phyloP scores from a whole-genome alignment of 2,888 invertebrate genomes.

The Drosophila koepferae region DNA sequence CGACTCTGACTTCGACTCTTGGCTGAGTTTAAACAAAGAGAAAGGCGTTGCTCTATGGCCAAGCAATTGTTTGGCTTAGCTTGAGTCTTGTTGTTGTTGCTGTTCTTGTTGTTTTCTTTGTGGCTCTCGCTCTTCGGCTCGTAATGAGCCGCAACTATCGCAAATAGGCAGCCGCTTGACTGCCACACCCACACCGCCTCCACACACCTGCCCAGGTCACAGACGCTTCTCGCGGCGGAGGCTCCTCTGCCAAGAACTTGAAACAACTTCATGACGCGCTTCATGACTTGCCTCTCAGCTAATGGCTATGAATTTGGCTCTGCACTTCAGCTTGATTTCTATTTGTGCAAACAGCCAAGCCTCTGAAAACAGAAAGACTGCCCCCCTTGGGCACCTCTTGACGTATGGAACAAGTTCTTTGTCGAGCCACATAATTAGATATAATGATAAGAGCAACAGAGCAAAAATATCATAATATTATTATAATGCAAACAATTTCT shows the following conservation, averaged over 20 bases:
- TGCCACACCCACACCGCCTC: conserved; percentile 55
- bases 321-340: conserved; percentile 41
- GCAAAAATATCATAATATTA: conserved; percentile 63
- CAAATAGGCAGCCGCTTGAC: conserved; percentile 60
- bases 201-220: conserved; percentile 45
- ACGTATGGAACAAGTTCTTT: conserved; percentile 40
- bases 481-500: conserved; percentile 75
- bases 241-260: conserved; percentile 36
- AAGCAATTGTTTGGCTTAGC: conserved; percentile 11
- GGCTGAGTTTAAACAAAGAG: conserved; percentile 64
- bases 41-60: conserved; percentile 69
- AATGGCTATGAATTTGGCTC: conserved; percentile 45
- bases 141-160: conserved; percentile 68
- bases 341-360: conserved; percentile 66
- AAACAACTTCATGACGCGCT: conserved; percentile 25
- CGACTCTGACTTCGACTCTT: background rate
- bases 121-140: conserved; percentile 39
- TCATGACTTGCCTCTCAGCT: conserved; percentile 22
- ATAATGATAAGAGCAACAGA: conserved; percentile 63
- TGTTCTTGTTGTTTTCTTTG: conserved; percentile 19
- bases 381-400: background rate
- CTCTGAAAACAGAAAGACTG: conserved; percentile 43
- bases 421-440: conserved; percentile 68
- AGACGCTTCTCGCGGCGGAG: conserved; percentile 24
- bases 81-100: conserved; percentile 15